phyloP scores from a whole-genome alignment of 2,113 vertebrate genomes.

The Petromus typicus region DNA sequence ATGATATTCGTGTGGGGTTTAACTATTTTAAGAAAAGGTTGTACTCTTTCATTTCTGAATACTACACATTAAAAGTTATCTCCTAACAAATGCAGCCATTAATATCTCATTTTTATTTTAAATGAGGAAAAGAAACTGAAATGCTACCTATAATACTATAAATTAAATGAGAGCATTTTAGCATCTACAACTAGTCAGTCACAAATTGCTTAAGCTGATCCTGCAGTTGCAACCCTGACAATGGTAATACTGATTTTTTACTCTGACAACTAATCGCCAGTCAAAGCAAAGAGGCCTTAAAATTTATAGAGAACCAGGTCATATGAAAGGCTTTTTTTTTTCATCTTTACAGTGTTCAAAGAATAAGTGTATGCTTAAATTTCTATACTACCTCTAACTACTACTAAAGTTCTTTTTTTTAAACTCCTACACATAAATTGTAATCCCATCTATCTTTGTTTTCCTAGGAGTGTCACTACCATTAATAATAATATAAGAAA shows the following conservation, averaged over 20 bases:
- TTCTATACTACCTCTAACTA: neutral
- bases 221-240: neutral
- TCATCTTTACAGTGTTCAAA: neutral
- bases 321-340: neutral
- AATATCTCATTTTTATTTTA: slow-evolving; percentile 23
- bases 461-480: neutral
- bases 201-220: neutral
- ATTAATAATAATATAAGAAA: neutral
- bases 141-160: neutral
- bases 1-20: neutral
- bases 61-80: neutral
- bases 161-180: neutral
- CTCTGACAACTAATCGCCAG: neutral
- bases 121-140: neutral
- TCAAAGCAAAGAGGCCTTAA: neutral
- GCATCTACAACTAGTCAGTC: neutral
- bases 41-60: neutral
- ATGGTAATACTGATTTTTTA: neutral
- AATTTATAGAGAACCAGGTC: neutral
- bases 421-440: neutral
- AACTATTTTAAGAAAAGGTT: neutral
- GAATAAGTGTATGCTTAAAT: neutral
- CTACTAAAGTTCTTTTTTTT: too few relatives aligned
- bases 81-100: neutral
- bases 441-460: neutral